These are phyloP conservation scores for Arrhopalites spinosus DNA, from an alignment of 2,888 invertebrate genomes.

Conservation along the genomic window DNA sequence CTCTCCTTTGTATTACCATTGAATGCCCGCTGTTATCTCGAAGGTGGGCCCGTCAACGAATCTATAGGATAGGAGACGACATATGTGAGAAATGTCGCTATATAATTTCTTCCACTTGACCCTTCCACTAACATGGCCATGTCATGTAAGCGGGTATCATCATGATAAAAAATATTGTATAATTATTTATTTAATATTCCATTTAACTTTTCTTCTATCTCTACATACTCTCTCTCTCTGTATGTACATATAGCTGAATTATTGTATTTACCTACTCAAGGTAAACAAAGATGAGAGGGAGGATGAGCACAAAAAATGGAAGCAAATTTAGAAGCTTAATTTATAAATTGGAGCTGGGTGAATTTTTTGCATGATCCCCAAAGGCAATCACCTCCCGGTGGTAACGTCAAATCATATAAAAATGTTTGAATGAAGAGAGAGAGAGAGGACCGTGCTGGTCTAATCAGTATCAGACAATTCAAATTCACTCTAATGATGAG, in stretches of 20 bases:
- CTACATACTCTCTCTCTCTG: too few relatives aligned
- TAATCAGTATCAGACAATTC: background rate
- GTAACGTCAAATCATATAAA: conserved; percentile 30
- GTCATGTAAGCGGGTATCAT: too few relatives aligned
- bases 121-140: conserved; percentile 7
- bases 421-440: background rate
- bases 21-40: conserved; percentile 56
- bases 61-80: conserved; percentile 30
- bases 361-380: conserved; percentile 34
- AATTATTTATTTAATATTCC: too few relatives aligned
- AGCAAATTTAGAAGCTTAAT: conserved; percentile 33
- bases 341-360: conserved; percentile 34
- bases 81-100: conserved; percentile 36
- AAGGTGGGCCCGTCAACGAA: conserved; percentile 57
- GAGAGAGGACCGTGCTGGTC: background rate
- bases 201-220: too few relatives aligned
- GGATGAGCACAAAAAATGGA: background rate
- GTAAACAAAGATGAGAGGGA: background rate
- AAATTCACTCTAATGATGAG: conserved; percentile 24
- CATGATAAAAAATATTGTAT: too few relatives aligned
- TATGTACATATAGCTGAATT: too few relatives aligned
- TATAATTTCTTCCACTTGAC: conserved; percentile 29
- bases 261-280: too few relatives aligned
- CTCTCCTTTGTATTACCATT: conserved; percentile 46
- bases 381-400: conserved; percentile 21